phyloP scores from a whole-genome alignment of 1,140 invertebrate species.

The Lerema accius region DNA sequence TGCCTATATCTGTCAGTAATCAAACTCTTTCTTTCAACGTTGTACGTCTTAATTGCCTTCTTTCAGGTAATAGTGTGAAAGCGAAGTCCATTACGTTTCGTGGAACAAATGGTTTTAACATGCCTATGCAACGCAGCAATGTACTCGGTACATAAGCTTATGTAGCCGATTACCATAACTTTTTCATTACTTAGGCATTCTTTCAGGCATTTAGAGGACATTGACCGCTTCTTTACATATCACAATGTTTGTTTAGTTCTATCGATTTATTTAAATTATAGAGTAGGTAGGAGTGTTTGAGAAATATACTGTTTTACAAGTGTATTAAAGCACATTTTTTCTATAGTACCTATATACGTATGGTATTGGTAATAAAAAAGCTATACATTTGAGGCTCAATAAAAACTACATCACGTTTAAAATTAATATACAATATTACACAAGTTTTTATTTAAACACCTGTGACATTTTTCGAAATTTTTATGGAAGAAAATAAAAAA shows the following conservation, averaged over 20 bases:
- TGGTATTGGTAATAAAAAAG: no score
- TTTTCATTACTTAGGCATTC: background rate
- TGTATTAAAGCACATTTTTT: no score
- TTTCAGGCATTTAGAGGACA: conserved; percentile 12
- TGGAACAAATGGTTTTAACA: background rate
- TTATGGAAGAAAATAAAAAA: conserved; percentile 6
- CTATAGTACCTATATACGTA: no score
- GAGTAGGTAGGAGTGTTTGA: no score
- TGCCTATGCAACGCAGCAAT: background rate
- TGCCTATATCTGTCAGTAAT: background rate
- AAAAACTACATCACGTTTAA: no score
- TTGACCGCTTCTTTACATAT: conserved; percentile 3
- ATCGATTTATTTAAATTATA: no score
- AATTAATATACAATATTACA: no score
- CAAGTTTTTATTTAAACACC: no score
- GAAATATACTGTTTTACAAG: no score
- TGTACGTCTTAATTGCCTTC: background rate
- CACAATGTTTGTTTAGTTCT: no score
- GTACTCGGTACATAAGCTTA: background rate
- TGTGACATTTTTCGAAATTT: background rate
- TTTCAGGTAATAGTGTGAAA: background rate
- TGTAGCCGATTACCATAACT: background rate
- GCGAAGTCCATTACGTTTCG: conserved; percentile 2
- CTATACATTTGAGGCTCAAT: no score
- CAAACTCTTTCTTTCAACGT: background rate